phyloP scores from a whole-genome alignment of 1,140 invertebrate genomes.

The Planococcus citri region DNA sequence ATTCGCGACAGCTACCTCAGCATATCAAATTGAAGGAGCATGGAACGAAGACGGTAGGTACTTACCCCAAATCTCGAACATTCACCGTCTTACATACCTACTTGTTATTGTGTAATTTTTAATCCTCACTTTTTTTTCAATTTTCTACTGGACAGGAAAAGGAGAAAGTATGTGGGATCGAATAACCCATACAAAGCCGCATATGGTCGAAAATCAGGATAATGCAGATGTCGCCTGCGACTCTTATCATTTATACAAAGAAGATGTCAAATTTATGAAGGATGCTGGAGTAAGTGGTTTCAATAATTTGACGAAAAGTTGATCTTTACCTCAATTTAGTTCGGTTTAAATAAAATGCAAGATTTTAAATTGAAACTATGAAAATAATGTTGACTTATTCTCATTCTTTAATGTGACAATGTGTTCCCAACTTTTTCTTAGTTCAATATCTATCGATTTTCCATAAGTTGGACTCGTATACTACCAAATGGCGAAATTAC shows the following conservation, averaged over 20 bases:
- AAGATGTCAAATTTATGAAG: conserved; percentile 39
- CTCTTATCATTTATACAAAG: conserved; percentile 44
- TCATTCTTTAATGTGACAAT: no score
- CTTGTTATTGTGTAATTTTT: no score
- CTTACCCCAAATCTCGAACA: no score
- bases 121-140: no score
- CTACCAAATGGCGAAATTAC: conserved; percentile 43
- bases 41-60: conserved; percentile 48
- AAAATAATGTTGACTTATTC: no score
- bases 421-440: no score
- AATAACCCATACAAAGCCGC: conserved; percentile 32
- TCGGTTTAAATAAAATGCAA: no score
- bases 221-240: conserved; percentile 46
- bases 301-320: no score
- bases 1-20: conserved; percentile 40
- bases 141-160: conserved; percentile 29
- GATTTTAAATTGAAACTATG: no score
- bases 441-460: conserved; percentile 47
- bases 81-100: no score
- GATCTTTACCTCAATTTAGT: no score
- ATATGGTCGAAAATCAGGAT: conserved; percentile 39
- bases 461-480: conserved; percentile 50
- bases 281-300: no score
- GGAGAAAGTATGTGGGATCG: conserved; percentile 33
- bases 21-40: conserved; percentile 57